These are phyloP conservation scores for Leptinotarsa rubiginosa DNA, from an alignment of 2,888 invertebrate species.

Conservation along the genomic window DNA sequence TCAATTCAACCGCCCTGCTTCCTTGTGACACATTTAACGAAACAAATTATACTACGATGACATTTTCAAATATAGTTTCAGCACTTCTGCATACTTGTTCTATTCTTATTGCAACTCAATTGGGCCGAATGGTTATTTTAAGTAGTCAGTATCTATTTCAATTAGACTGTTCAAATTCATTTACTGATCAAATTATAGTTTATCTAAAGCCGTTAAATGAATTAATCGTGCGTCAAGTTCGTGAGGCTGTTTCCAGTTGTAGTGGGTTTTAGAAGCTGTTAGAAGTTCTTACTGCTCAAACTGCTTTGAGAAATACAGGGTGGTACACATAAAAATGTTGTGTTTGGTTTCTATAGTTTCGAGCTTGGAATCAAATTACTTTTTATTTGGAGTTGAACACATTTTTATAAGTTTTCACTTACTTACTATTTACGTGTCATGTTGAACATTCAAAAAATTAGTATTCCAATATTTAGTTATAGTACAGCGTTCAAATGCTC, in stretches of 20 bases:
- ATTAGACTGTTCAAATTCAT: constrained; percentile 5
- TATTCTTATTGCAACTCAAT: constrained; percentile 16
- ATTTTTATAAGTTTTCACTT: no score
- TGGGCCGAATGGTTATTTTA: not conserved
- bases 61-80: constrained; percentile 33
- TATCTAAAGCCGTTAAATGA: not conserved
- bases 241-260: not conserved
- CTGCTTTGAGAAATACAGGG: no score
- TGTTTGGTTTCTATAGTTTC: no score
- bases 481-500: no score
- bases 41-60: constrained; percentile 21
- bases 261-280: not conserved
- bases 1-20: not conserved
- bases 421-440: no score
- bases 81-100: constrained; percentile 29
- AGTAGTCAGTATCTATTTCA: not conserved
- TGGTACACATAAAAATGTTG: no score
- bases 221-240: not conserved
- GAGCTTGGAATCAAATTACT: no score
- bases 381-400: no score
- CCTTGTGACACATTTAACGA: not conserved
- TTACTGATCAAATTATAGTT: not conserved
- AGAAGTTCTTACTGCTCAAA: no score
- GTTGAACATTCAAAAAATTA: no score
- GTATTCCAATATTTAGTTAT: no score